These are phyloP conservation scores for Pedionomus torquatus DNA, from an alignment of 2,113 vertebrate species.

Conservation along the genomic window DNA sequence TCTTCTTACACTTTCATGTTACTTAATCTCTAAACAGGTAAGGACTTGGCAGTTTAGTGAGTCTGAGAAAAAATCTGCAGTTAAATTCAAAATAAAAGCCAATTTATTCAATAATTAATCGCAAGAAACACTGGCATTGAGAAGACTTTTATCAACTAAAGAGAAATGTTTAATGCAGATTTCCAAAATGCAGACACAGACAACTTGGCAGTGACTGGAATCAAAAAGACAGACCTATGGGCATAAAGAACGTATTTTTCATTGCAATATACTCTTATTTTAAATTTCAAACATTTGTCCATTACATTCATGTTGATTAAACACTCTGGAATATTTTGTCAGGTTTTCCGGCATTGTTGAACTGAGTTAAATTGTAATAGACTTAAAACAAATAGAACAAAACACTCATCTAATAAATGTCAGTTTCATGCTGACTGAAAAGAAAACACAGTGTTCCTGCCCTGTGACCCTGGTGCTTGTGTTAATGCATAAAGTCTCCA, in stretches of 20 bases:
- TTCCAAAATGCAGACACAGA: neutral
- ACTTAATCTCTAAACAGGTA: neutral
- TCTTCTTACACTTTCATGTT: neutral
- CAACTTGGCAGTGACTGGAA: neutral
- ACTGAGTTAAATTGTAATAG: conserved; percentile 37
- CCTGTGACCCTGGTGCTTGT: conserved; percentile 31
- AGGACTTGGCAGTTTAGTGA: neutral
- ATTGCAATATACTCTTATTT: neutral
- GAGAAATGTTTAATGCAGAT: neutral
- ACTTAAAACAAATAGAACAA: conserved; percentile 59
- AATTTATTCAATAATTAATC: neutral
- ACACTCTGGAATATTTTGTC: conserved; percentile 30
- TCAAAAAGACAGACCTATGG: neutral
- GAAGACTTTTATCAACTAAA: neutral
- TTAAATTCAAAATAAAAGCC: neutral
- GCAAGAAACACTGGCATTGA: neutral
- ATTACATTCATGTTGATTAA: neutral
- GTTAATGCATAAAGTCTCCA: conserved; percentile 57
- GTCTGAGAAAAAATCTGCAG: neutral
- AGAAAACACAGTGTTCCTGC: conserved; percentile 60
- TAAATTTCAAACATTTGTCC: neutral
- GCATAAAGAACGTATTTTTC: neutral
- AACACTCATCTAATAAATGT: conserved; percentile 45
- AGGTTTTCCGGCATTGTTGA: conserved; percentile 56
- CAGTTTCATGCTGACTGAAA: conserved; percentile 54